These are phyloP conservation scores for Ailurus styani DNA, from an alignment of 2,113 vertebrate species.

Conservation along the genomic window DNA sequence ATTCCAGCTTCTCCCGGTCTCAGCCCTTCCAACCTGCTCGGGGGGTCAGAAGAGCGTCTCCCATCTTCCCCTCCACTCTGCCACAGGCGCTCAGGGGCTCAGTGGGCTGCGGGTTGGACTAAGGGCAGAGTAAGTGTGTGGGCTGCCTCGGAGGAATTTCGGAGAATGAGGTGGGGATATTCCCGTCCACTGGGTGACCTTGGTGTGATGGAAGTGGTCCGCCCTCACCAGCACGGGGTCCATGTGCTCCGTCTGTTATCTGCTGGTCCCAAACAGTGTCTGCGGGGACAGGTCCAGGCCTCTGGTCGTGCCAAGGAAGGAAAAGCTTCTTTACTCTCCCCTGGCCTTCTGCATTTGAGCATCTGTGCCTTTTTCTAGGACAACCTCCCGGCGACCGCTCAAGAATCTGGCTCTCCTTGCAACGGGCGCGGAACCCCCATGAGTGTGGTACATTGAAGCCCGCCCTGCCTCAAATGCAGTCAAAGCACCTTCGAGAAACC, in stretches of 20 bases:
- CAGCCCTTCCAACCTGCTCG: not conserved
- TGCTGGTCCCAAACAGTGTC: not conserved
- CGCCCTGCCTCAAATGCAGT: not conserved
- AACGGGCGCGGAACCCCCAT: no score
- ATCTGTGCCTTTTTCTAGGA: not conserved
- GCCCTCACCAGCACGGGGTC: not conserved
- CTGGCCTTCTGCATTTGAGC: not conserved
- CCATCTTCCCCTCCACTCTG: not conserved
- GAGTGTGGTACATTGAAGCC: not conserved
- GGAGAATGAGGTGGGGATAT: not conserved
- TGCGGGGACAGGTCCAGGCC: no score
- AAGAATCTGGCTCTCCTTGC: not conserved
- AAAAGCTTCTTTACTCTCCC: not conserved
- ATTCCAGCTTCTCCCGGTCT: not conserved
- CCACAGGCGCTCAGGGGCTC: not conserved
- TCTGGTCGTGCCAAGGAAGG: not conserved
- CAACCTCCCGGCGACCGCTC: not conserved
- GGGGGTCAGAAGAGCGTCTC: not conserved
- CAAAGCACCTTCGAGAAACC: fast-evolving
- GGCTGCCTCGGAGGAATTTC: not conserved
- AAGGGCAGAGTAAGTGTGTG: not conserved
- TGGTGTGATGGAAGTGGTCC: fast-evolving
- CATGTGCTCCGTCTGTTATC: no score
- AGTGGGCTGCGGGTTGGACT: not conserved
- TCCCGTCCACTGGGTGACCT: fast-evolving